Percentiles rank a stretch among this genome's conserved stretches.
Conservation (phyloP, 2,888 invertebrate species). For the Ceramica pisi region DNA sequence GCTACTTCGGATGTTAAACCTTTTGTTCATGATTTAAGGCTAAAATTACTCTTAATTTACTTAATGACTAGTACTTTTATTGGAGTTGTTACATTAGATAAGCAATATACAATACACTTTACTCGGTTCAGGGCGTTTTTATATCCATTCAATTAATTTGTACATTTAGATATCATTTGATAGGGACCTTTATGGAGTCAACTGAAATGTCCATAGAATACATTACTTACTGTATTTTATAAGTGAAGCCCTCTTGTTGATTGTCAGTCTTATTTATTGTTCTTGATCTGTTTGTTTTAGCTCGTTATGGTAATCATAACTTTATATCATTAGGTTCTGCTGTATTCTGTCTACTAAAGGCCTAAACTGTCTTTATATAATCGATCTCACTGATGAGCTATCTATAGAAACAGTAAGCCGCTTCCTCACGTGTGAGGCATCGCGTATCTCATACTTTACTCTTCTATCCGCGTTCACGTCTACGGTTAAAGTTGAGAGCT, state of each 20-base stretch:
- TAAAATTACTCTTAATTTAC: conserved; percentile 21
- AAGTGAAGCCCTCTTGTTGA: too few species aligned
- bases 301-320: too few species aligned
- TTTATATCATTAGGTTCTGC: too few species aligned
- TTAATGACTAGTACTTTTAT: conserved; percentile 10
- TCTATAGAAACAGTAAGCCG: conserved; percentile 9
- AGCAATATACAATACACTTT: not conserved
- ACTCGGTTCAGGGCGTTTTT: not conserved
- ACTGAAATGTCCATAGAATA: too few species aligned
- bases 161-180: too few species aligned
- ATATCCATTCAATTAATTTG: not conserved
- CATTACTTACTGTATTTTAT: too few species aligned
- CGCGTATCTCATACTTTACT: conserved; percentile 8
- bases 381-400: not conserved
- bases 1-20: conserved; percentile 15
- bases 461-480: not conserved
- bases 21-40: conserved; percentile 29
- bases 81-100: not conserved
- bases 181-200: too few species aligned
- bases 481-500: conserved; percentile 38
- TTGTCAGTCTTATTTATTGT: too few species aligned
- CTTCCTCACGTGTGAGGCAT: not conserved
- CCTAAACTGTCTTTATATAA: not conserved
- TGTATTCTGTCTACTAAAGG: too few species aligned
- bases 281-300: too few species aligned